A percentile compares a stretch with the other conserved stretches of the same genome.
phyloP scores from a whole-genome alignment of 2,113 vertebrate genomes.

The Numenius arquata region DNA sequence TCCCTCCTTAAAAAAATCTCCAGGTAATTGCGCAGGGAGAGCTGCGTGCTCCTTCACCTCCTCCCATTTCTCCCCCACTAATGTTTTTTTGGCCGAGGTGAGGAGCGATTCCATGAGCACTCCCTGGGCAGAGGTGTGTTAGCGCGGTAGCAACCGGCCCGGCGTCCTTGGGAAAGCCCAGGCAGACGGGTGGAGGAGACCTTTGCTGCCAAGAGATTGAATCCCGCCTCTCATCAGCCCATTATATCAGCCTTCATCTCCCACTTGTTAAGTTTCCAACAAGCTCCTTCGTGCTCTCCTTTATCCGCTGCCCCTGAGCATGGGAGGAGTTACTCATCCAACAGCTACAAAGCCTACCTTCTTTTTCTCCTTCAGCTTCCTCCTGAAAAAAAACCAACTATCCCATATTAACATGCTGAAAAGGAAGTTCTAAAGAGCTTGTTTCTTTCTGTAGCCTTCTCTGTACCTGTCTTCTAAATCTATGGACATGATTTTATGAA shows the following conservation, averaged over 20 bases:
- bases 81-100: not conserved
- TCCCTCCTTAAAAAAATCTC: not conserved
- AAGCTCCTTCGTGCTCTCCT: slow-evolving; percentile 40
- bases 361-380: not conserved
- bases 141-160: not conserved
- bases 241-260: not conserved
- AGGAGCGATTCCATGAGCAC: not conserved
- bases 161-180: not conserved
- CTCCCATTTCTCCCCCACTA: not conserved
- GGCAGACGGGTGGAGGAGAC: not conserved
- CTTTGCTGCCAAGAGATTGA: not conserved
- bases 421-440: not conserved
- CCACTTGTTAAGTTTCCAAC: not conserved
- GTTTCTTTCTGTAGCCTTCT: not conserved
- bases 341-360: not conserved
- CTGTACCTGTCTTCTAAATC: not conserved
- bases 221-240: not conserved
- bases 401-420: not conserved
- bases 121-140: not conserved
- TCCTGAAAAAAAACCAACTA: not conserved
- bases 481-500: not conserved
- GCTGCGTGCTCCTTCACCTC: not conserved
- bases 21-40: not conserved
- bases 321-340: slow-evolving; percentile 22
- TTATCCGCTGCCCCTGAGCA: slow-evolving; percentile 20